Evolutionary conservation across 2,113 vertebrate genomes (phyloP), one percentile per base, ranked within the genome.

Genomic region (Salvelinus fontinalis): DNA sequence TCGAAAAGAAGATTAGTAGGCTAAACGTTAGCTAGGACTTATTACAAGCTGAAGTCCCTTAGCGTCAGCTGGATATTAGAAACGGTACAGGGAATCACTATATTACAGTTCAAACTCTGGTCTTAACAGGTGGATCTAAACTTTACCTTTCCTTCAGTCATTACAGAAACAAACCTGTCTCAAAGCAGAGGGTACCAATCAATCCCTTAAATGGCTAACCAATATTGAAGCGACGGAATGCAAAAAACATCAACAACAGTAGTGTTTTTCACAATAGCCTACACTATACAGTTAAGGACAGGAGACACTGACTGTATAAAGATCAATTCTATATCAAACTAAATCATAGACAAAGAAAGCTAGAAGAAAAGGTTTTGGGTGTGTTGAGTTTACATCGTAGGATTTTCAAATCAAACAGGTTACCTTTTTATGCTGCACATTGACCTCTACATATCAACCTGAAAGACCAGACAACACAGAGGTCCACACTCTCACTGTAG

Each of bases 231-330:
- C 67, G 59, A 85, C 59, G 78, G 88, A 89, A 93, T 87, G 88
- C 83, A 88, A 84, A 87, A 44, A 85, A 88, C 84, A 89, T 82
- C 79, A 78, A 90, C 88, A 91, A 85, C 87, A 89, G 89, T 94
- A 93, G 92, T 94, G 93, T 94, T 94, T 90, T 89, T 90, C 86
- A 91, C 89, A 85, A 92, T 86, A 86, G 90, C 86, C 91, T 83
- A 91, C 90, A 91, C 87, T 89, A 87, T 88, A 90, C 89, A 91
- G 84, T 83, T 81, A 82, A 86, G 79, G 79, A 90, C 86, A 89
- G 67, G 83, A 83, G 80, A 88, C 82, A 85, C 84, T 34, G 49
- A 51, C 49, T 84, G 85, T 82, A 85, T 76, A 84, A 82, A 82
- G 87, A 87, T 80, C 83, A 81, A 79, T 86, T 86, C 87, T 77